Evolutionary conservation across 2,797 vertebrate genomes (phyloP), one percentile per base, ranked within the genome.

Genomic region (Pristis pectinata): DNA sequence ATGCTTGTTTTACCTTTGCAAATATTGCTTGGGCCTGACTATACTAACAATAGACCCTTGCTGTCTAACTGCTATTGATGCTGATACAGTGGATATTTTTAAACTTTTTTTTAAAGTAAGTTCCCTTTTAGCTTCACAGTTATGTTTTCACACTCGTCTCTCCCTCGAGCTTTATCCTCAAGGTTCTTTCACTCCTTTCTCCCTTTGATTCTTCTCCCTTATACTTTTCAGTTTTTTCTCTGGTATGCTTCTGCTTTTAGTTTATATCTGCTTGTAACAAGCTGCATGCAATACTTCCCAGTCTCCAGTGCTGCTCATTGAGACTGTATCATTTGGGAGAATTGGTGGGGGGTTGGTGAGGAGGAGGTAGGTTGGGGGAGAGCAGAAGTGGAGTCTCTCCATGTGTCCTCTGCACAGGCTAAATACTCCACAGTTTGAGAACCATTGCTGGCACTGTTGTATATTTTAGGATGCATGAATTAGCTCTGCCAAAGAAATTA

Each of bases 131-230:
- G 95, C 97, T 97, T 96, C 96, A 96, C 96, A 96, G 22, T 22
- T 22, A 11, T 3, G 64, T 64, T 67, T 22, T 67, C 64, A 67
- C 64, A 67, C 13, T 2, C 19, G 64, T 67, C 64, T 67, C 64
- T 67, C 22, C 64, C 64, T 67, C 13, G 10, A 3, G 13, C 64
- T 67, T 67, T 67, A 67, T 67, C 13, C 64, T 67, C 64, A 22
- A 67, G 13, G 15, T 67, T 22, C 96, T 97, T 96, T 96, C 97
- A 95, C 95, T 96, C 97, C 97, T 96, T 96, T 96, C 95, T 96
- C 95, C 95, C 95, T 95, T 97, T 95, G 34, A 96, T 95, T 98
- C 97, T 98, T 97, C 98, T 98, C 98, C 96, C 98, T 98, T 97
- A 98, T 98, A 95, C 96, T 97, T 96, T 97, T 97, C 95, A 96